Evolutionary conservation across 2,113 vertebrate genomes (phyloP), one percentile per base, ranked within the genome.

Genomic region (Equus przewalskii): DNA sequence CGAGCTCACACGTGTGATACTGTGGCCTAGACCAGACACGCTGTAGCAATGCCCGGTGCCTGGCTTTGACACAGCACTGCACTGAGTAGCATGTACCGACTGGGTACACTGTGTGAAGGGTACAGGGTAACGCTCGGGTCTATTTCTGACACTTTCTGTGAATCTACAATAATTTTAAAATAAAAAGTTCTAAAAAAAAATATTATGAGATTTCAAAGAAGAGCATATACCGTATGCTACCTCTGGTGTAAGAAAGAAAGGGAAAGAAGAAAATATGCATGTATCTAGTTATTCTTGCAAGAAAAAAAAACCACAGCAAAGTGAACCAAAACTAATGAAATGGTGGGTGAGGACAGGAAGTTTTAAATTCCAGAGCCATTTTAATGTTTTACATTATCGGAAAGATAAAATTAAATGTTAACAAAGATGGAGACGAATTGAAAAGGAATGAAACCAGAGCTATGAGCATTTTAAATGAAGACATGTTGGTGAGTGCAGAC

Each of bases 71-170:
- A 3, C 51, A 3, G 51, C 51, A 54, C 51, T 14, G 12, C 51
- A 0, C 13, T 13, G 51, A 54, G 51, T 14, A 54, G 51, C 14
- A 54, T 54, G 51, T 4, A 16, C 13, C 51, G 12, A 54, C 51
- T 3, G 13, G 14, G 51, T 54, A 54, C 12, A 54, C 51, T 1
- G 51, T 3, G 6, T 9, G 46, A n/a, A 56, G 5, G 33, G 12
- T 1, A 6, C 13, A 1, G 2, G 3, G 49, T 9, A 2, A 0
- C 7, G 28, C 36, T 56, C 2, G 0, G 13, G 3, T 14, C n/a
- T 22, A 1, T 14, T 26, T 72, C 6, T 0, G 51, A 72, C 51
- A 36, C 28, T 1, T 36, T 54, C 30, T 28, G 3, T 8, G 30
- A 36, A 3, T n/a, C 70, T 76, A 1, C 16, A 49, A 18, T 22